phyloP scores from a whole-genome alignment of 2,888 invertebrate species.

The Eilema caniola region DNA sequence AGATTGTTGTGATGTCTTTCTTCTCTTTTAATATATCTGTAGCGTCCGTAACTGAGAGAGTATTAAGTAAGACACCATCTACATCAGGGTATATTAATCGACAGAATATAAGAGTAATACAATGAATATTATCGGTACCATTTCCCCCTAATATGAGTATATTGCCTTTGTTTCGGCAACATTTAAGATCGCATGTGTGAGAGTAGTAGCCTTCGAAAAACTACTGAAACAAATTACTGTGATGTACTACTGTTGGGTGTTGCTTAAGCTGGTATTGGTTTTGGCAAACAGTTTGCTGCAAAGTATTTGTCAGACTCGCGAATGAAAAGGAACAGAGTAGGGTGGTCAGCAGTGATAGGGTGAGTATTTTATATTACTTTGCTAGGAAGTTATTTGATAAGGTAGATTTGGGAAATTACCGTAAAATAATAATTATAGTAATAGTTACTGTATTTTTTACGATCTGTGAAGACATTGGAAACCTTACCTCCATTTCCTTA shows the following conservation, averaged over 20 bases:
- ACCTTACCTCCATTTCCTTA: too few relatives aligned
- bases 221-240: constrained; percentile 30
- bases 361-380: background rate
- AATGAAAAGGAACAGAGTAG: too few relatives aligned
- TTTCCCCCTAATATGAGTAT: constrained; percentile 15
- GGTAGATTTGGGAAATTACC: too few relatives aligned
- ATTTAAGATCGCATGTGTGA: constrained; percentile 31
- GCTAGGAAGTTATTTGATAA: too few relatives aligned
- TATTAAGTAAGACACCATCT: background rate
- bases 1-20: too few relatives aligned
- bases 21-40: too few relatives aligned
- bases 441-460: too few relatives aligned
- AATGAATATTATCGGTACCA: background rate
- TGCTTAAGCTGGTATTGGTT: background rate
- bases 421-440: too few relatives aligned
- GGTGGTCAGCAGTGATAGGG: too few relatives aligned
- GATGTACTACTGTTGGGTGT: constrained; percentile 26
- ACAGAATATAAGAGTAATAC: constrained; percentile 5
- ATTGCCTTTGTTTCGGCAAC: constrained; percentile 21
- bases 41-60: too few relatives aligned
- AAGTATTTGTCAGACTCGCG: too few relatives aligned
- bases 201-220: constrained; percentile 22
- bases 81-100: background rate
- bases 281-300: constrained; percentile 10
- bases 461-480: too few relatives aligned